Evolutionary conservation across 2,797 vertebrate species (phyloP), one percentile per base, ranked within the genome.

Genomic region (Aeoliscus strigatus): DNA sequence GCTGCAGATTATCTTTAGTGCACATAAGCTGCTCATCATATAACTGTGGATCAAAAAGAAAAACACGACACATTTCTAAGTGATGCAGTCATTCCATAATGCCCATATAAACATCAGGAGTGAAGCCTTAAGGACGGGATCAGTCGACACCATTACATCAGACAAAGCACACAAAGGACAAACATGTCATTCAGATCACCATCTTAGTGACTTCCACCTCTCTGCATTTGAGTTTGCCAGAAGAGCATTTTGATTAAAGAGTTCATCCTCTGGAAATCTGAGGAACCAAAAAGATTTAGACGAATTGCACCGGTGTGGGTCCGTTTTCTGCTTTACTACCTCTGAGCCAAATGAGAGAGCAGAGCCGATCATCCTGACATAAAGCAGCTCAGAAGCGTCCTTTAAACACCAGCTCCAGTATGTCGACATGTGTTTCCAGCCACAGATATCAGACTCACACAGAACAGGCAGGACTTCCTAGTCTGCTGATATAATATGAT

Each of bases 11-110:
- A 37, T 25, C 42, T 51, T 48, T 41, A 66, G 46, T 48, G 3
- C 52, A 50, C 46, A 51, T 66, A 64, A 73, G 66, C 67, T 54
- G 49, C 68, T 73, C 67, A 51, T 74, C 65, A 61, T 40, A 50
- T 9, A 8, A 37, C 26, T 2, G 31, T 6, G 3, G 28, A 15
- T 1, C 7, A 31, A 53, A 51, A 75, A 72, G 43, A 53, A 57
- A 66, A 70, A 68, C 46, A 51, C 53, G 28, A 53, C 43, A 38
- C 37, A 29, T 28, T 26, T 17, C n/a, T 17, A 30, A 42, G 14
- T 50, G 56, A 52, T 41, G 34, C 45, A 50, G 36, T 29, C 14
- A 37, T 32, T 40, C 25, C 15, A 46, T 39, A 21, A 4, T 24
- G 32, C 24, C 16, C 30, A 16, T 44, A 29, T 35, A 24, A 23